A percentile compares a stretch with the other conserved stretches of the same genome.
phyloP scores from a whole-genome alignment of 2,113 vertebrate species.

The Anolis carolinensis region DNA sequence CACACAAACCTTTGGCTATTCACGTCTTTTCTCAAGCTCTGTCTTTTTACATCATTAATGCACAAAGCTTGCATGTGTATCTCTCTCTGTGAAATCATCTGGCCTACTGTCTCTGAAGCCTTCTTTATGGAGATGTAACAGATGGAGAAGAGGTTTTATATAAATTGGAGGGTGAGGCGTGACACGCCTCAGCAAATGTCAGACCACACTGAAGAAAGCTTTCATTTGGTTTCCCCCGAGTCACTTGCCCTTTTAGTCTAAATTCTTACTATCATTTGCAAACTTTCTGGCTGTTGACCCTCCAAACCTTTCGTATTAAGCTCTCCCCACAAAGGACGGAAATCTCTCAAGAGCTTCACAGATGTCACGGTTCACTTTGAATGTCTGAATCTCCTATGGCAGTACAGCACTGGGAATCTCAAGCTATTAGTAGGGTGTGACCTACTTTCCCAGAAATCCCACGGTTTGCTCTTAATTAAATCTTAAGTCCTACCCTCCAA shows the following conservation, averaged over 20 bases:
- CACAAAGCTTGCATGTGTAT: neutral
- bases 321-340: neutral
- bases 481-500: neutral
- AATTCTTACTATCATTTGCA: conserved; percentile 8
- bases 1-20: neutral
- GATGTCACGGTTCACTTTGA: neutral
- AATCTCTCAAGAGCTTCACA: neutral
- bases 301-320: conserved; percentile 9
- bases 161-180: neutral
- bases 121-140: neutral
- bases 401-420: neutral
- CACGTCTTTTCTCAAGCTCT: neutral
- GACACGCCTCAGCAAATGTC: neutral
- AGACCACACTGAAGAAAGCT: neutral
- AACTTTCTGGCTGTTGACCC: neutral
- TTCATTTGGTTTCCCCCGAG: neutral
- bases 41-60: neutral
- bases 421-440: neutral
- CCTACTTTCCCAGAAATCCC: conserved; percentile 20
- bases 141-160: neutral
- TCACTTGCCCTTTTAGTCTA: neutral
- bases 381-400: neutral
- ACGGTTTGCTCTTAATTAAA: conserved; percentile 27
- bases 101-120: accelerated
- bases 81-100: too few species aligned